phyloP scores from a whole-genome alignment of 1,140 invertebrate genomes.

The Cepaea nemoralis region DNA sequence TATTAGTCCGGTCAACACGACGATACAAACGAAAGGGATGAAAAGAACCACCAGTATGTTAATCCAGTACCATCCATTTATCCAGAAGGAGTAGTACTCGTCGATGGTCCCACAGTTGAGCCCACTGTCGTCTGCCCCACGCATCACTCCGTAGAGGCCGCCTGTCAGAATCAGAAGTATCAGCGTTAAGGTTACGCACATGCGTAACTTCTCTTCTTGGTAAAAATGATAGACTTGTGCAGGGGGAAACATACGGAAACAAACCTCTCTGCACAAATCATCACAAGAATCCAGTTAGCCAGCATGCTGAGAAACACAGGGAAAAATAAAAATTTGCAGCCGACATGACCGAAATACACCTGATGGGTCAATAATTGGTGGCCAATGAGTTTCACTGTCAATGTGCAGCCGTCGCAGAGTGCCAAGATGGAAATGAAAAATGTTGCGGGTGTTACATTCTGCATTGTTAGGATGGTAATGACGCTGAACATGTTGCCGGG shows the following conservation, averaged over 20 bases:
- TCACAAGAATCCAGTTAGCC: constrained; percentile 60
- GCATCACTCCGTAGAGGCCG: constrained; percentile 39
- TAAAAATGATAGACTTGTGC: constrained; percentile 49
- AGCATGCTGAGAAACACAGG: constrained; percentile 20
- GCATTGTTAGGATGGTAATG: constrained; percentile 53
- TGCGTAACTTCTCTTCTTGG: constrained; percentile 42
- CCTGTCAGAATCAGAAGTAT: constrained; percentile 42
- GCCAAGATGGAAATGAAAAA: constrained; percentile 59
- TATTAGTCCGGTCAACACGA: constrained; percentile 40
- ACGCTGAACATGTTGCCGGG: constrained; percentile 56
- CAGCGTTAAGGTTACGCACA: constrained; percentile 40
- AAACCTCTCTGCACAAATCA: constrained; percentile 59
- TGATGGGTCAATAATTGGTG: constrained; percentile 47
- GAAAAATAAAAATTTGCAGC: constrained; percentile 42
- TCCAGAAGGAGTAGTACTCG: background rate
- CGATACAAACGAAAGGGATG: constrained; percentile 28
- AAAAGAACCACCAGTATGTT: constrained; percentile 25
- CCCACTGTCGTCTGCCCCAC: constrained; percentile 3
- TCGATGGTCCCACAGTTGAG: background rate
- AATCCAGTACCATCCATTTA: constrained; percentile 36
- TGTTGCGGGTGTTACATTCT: constrained; percentile 51
- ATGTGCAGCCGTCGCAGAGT: constrained; percentile 45
- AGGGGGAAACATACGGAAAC: constrained; percentile 58
- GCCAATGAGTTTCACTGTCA: constrained; percentile 55
- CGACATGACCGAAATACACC: constrained; percentile 42